Evolutionary conservation across 2,797 vertebrate genomes (phyloP), one percentile per base, ranked within the genome.

Genomic region (Paratrypauchen microcephalus): DNA sequence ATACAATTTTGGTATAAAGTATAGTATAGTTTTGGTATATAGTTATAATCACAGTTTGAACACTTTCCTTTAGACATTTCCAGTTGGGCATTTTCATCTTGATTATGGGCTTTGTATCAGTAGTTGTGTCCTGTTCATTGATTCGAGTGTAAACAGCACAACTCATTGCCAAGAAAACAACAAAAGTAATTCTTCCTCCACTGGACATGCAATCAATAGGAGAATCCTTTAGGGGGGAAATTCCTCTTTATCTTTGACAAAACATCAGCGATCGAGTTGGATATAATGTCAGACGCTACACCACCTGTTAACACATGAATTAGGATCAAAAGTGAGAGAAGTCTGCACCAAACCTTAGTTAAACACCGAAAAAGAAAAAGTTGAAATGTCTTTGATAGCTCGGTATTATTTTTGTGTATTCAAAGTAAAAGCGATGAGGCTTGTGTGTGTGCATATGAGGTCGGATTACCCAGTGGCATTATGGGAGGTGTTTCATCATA

Each of bases 401-500:
- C 12, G 0, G 16, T 36, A 3, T 67, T 54, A 66, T 65, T 66
- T 68, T 69, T 32, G 56, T 24, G 11, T 5, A 4, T 66, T 52
- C 26, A 54, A 54, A 66, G 26, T 36, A 23, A 71, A 64, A 55
- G 28, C 45, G 39, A 66, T 50, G 45, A 48, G 23, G 18, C 8
- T 41, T 48, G 9, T 18, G 26, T 26, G 47, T 18, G 2, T 59
- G 47, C 64, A 47, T 30, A 36, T 68, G 26, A 23, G 70, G 23
- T 26, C 59, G 50, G 50, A 57, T 72, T 65, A 57, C 8, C 6
- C 26, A 24, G 6, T 36, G 58, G 57, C 54, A 2, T 67, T 28
- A 64, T 61, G 47, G 16, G 39, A 48, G 65, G 30, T 4, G 28
- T 71, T 59, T 65, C 70, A 56, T 57, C 39, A 39, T 61, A 48